Evolutionary conservation across 2,888 invertebrate species (phyloP), one percentile per base, ranked within the genome.

Genomic region (Sabatieria punctata): DNA sequence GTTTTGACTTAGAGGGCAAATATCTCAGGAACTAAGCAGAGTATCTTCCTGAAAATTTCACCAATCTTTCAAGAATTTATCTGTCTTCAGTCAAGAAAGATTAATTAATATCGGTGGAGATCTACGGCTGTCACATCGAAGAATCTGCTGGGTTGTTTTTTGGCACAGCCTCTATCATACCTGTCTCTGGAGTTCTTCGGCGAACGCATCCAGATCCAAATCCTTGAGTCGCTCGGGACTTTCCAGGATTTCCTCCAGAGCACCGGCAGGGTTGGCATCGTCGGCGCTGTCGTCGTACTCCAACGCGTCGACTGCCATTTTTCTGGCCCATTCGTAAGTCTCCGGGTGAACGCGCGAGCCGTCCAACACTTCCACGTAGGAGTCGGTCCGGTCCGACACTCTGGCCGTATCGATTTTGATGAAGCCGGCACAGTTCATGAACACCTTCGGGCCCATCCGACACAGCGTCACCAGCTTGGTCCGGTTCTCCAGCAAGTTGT

Each of bases 261-360:
- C 95, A 1, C 88, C 88, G 0, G 93, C 91, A 0, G 93, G 91
- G 49, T 62, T 59, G 2, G 54, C 51, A 56, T 88, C 89, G 64
- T 89, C 89, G 1, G 65, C 67, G 4, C 67, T 65, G 61, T 93
- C 93, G 62, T 95, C 93, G 59, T 93, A 91, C 60, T 99, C 97
- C 41, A 97, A 71, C 1, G 97, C 97, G 68, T 97, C 97, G 1
- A 95, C 91, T 0, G 97, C 97, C 95, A 97, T 99, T 71, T 99
- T 99, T 36, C 95, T 74, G 0, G 97, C 97, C 95, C 95, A 95
- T 64, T 99, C 97, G 67, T 99, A 99, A 0, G 93, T 89, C 71
- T 99, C 97, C 0, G 95, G 95, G 71, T 97, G 97, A 1, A 97
- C 93, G 57, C 97, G 76, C 0, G 95, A 91, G 0, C 93, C 91